Base-by-base conservation (phyloP, 2,797 vertebrate genomes). In the Pseudotriccus pelzelni region DNA sequence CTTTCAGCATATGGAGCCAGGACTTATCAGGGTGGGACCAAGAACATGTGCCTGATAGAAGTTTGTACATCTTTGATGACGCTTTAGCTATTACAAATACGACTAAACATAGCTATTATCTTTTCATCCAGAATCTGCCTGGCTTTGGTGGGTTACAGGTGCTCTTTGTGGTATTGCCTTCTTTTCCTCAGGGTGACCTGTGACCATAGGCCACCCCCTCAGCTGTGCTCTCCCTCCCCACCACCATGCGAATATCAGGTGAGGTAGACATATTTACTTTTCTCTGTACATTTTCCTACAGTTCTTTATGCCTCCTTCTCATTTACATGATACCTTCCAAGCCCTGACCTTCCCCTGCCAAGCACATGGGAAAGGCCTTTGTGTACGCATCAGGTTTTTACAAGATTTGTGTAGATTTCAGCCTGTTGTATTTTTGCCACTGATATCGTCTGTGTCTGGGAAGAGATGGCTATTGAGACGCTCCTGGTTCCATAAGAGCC, bases 201-300 rank as follows among this genome's bases (percentile, higher is more conserved):
- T 41, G 44, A 41, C 59, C 5, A 1, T 36, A 27, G 34, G 43
- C 39, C 24, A 64, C 27, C 25, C 30, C 25, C 64, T 43, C 5
- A 2, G 25, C 12, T 37, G 28, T 16, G 16, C 21, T 44, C 8
- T 66, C 23, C 72, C 44, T 49, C 41, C 70, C 22, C 47, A 27
- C 10, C 69, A 86, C 39, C 28, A 96, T 97, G 97, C 50, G 97
- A 37, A 4, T 39, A 14, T 7, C 89, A 91, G 62, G 97, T 97
- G n/a, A 80, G 11, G 8, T 13, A 52, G 25, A 39, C 6, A 18
- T 24, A 34, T 50, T 78, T 70, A 20, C 13, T 59, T 67, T 60
- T 66, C 50, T 46, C 47, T 79, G 17, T 37, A 43, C 28, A 2
- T 37, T 80, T 74, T 76, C 23, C 28, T 79, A 6, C 3, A 4